Conservation (phyloP, 2,888 invertebrate genomes). For the Hirudinaria manillensis region DNA sequence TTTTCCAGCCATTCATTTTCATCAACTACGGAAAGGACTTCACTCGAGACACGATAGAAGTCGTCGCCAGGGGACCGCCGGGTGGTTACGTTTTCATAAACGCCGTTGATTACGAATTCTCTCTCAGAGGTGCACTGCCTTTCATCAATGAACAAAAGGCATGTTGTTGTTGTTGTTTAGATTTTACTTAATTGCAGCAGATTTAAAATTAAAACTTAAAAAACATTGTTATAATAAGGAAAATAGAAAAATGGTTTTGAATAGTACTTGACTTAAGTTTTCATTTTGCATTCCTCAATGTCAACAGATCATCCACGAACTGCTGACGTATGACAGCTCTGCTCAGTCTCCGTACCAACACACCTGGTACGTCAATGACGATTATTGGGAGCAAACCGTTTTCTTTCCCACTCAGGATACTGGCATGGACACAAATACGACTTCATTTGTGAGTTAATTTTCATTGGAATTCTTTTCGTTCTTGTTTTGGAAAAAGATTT, state of each 20-base stretch:
- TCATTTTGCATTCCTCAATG: neutral
- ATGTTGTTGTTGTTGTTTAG: neutral
- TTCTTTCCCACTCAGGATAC: conserved; percentile 72
- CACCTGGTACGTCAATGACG: conserved; percentile 49
- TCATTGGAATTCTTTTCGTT: neutral
- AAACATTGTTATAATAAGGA: neutral
- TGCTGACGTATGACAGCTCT: conserved; percentile 36
- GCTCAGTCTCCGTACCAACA: conserved; percentile 44
- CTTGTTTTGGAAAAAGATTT: neutral
- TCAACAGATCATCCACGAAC: conserved; percentile 36
- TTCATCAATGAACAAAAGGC: conserved; percentile 39
- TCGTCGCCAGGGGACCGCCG: conserved; percentile 86
- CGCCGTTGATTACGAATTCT: conserved; percentile 60
- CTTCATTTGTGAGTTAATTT: conserved; percentile 69
- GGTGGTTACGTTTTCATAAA: conserved; percentile 90
- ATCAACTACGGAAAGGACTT: conserved; percentile 86
- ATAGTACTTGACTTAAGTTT: neutral
- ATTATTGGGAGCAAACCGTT: conserved; percentile 47
- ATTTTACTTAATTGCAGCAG: neutral
- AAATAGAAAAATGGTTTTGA: neutral
- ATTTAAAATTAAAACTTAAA: neutral
- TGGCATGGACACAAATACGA: conserved; percentile 86
- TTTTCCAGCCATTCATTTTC: conserved; percentile 53
- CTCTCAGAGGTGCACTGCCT: conserved; percentile 35
- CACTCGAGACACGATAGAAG: conserved; percentile 83